These are phyloP conservation scores for Phallusia fumigata DNA, from an alignment of 23 tunicate genomes.

Conservation along the genomic window DNA sequence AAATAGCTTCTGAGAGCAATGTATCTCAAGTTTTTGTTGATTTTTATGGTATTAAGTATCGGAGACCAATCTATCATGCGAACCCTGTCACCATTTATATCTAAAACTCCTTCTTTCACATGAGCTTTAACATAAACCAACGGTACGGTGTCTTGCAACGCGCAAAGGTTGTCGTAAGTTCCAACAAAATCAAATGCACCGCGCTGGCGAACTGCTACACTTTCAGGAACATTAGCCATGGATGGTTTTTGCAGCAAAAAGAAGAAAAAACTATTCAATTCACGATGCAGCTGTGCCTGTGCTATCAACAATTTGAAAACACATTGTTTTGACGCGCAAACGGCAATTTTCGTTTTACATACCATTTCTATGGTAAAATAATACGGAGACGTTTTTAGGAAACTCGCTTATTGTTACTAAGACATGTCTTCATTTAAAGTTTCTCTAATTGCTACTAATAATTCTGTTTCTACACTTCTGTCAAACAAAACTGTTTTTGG, in stretches of 20 bases:
- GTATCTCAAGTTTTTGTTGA: constrained; percentile 61
- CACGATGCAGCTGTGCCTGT: neutral
- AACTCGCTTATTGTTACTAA: no score
- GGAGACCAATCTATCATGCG: constrained; percentile 87
- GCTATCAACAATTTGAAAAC: neutral
- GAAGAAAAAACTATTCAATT: neutral
- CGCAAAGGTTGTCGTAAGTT: constrained; percentile 64
- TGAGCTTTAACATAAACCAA: constrained; percentile 71
- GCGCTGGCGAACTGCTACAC: constrained; percentile 62
- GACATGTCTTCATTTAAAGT: no score
- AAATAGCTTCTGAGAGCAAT: constrained; percentile 68
- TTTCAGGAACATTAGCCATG: constrained; percentile 39
- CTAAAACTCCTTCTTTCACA: constrained; percentile 57
- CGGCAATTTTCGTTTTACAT: neutral
- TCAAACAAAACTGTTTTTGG: neutral
- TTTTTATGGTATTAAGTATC: constrained; percentile 68
- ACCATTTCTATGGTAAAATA: neutral
- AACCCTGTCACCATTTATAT: constrained; percentile 79
- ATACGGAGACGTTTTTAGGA: no score
- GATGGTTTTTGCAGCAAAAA: neutral
- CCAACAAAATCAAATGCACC: constrained; percentile 73
- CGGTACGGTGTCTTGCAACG: constrained; percentile 70
- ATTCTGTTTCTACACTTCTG: no score
- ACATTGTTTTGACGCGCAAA: constrained; percentile 5
- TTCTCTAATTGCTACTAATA: no score